Evolutionary conservation across 2,113 vertebrate genomes (phyloP), one percentile per base, ranked within the genome.

Genomic region (Perca schrenkii): DNA sequence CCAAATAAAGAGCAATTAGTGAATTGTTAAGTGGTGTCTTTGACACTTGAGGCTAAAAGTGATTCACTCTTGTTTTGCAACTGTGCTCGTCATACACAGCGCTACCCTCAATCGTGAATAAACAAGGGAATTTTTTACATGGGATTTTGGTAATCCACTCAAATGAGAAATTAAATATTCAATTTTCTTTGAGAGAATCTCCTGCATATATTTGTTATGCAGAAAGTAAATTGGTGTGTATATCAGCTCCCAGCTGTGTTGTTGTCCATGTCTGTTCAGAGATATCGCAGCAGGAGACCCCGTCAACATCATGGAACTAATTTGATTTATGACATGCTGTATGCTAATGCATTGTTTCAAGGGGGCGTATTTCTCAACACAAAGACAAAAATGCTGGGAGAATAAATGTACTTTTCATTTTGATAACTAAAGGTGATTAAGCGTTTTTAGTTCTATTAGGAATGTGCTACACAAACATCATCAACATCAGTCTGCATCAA

Each of bases 91-190:
- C 5, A 19, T 19, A 67, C 71, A 62, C 49, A n/a, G 31, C 46
- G 2, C 53, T 63, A 34, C 76, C 60, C 63, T 89, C 63, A 2
- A 11, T 81, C 69, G 50, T 83, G 71, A 83, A 80, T 89, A 88
- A 91, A 79, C 71, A 1, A 73, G 67, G 61, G 60, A 17, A 19
- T 68, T 88, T 40, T 80, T 80, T 82, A 83, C 77, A 77, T 77
- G 65, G 46, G 28, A 36, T 34, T 83, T 58, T 80, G 57, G 70
- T 84, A 77, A 88, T 89, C 68, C 63, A 65, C 74, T 85, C 71
- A 86, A 90, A 87, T 67, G 65, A 89, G 64, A 85, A 92, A 91
- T 90, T 85, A 90, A 88, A 89, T 90, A 88, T 92, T 91, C 76
- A 14, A 68, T 93, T 90, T 90, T 86, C 85, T 85, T 85, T 67